Conservation (phyloP, 2,797 vertebrate genomes). For the Zenarchopterus dispar region DNA sequence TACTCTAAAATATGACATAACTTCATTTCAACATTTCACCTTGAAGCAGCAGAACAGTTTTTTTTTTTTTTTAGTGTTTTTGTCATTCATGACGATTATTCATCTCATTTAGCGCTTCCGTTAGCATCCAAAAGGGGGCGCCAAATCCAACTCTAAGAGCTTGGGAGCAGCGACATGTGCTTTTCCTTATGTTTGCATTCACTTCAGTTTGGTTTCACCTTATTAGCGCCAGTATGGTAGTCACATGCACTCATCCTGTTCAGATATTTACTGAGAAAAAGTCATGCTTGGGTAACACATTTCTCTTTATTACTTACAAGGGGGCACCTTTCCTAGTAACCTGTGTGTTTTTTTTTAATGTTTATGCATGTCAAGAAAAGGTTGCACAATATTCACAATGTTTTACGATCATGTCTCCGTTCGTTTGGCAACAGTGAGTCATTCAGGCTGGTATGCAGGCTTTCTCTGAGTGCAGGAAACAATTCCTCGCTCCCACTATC, state of each 20-base stretch:
- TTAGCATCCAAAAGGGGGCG: background rate
- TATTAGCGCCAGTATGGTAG: too few relatives aligned
- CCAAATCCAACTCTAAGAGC: background rate
- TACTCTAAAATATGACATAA: too few relatives aligned
- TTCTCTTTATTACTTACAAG: background rate
- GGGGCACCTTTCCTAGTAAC: conserved; percentile 10
- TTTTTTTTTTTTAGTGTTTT: too few relatives aligned
- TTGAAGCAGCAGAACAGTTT: too few relatives aligned
- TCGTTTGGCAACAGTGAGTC: conserved; percentile 67
- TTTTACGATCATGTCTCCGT: conserved; percentile 49
- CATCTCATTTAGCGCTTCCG: too few relatives aligned
- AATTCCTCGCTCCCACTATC: conserved; percentile 36
- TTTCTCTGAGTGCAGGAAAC: conserved; percentile 58
- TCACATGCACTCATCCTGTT: background rate
- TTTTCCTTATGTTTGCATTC: too few relatives aligned
- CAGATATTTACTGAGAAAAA: background rate
- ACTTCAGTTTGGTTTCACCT: too few relatives aligned
- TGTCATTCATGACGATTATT: too few relatives aligned
- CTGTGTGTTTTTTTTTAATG: background rate
- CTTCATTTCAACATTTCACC: too few relatives aligned
- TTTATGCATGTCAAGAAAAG: background rate
- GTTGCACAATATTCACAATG: conserved; percentile 23
- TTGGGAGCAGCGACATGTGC: too few relatives aligned
- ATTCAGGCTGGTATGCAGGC: conserved; percentile 39
- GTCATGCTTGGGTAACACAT: background rate